These are phyloP conservation scores for Drosophila tani DNA, from an alignment of 1,140 invertebrate species.

Conservation along the genomic window DNA sequence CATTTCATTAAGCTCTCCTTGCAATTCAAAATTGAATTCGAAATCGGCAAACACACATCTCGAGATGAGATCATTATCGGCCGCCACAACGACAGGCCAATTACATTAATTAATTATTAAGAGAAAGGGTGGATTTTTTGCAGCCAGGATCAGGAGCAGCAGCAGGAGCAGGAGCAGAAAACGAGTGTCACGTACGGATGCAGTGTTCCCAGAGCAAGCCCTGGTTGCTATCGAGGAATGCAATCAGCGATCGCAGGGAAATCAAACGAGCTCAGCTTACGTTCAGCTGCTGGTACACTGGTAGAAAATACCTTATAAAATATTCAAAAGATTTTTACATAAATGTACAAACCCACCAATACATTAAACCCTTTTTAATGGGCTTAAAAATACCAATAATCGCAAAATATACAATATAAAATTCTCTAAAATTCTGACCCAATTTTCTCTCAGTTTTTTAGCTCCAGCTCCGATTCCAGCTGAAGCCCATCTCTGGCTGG, in stretches of 20 bases:
- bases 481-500: conserved; percentile 51
- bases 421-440: fast-evolving
- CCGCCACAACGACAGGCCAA: conserved; percentile 82
- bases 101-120: conserved; percentile 85
- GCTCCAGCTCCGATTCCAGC: conserved; percentile 13
- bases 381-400: background rate
- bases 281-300: conserved; percentile 39
- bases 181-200: conserved; percentile 74
- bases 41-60: conserved; percentile 79
- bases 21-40: conserved; percentile 80
- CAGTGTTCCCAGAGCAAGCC: conserved; percentile 68
- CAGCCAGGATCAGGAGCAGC: conserved; percentile 21
- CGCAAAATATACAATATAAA: background rate
- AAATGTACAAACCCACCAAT: no score
- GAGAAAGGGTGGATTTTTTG: conserved; percentile 13
- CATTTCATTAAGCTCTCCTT: conserved; percentile 39
- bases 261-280: conserved; percentile 63
- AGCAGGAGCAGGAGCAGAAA: conserved; percentile 24
- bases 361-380: background rate
- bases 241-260: conserved; percentile 72
- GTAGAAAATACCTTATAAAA: background rate
- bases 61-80: conserved; percentile 81
- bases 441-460: conserved; percentile 10
- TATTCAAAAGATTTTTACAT: no score
- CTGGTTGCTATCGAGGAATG: conserved; percentile 70